Percentiles rank a stretch among this genome's conserved stretches.
Evolutionary conservation across 2,888 invertebrate genomes (phyloP).

Genomic region (Corbicula japonica): DNA sequence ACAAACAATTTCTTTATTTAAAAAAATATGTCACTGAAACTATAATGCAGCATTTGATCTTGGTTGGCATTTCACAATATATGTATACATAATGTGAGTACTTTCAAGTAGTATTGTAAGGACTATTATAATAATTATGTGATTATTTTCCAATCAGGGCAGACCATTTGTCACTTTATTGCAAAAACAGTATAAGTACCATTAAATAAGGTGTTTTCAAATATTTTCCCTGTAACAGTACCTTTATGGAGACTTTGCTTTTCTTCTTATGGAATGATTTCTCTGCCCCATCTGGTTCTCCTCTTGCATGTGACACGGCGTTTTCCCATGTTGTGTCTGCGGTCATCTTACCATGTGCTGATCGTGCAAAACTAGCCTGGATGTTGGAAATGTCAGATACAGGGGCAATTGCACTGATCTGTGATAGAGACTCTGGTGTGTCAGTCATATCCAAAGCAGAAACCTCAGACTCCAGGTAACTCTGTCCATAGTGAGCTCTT

Average conservation of each 20-base stretch:
- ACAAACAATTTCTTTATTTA: no score
- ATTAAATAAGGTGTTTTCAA: no score
- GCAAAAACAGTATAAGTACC: no score
- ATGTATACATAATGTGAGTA: no score
- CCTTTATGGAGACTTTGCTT: slow-evolving; percentile 61
- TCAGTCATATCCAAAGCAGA: slow-evolving; percentile 70
- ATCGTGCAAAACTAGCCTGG: slow-evolving; percentile 68
- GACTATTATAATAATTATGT: no score
- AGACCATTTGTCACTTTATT: no score
- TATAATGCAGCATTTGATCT: no score
- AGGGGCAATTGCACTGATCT: slow-evolving; percentile 80
- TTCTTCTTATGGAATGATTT: slow-evolving; percentile 72
- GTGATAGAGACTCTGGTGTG: slow-evolving; percentile 79
- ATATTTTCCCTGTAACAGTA: no score
- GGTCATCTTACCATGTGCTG: slow-evolving; percentile 53
- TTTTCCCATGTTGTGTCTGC: slow-evolving; percentile 80
- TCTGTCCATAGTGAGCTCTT: slow-evolving; percentile 39
- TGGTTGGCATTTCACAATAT: no score
- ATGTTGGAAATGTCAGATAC: slow-evolving; percentile 70
- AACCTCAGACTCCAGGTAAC: slow-evolving; percentile 68
- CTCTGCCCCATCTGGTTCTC: slow-evolving; percentile 83
- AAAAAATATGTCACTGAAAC: no score
- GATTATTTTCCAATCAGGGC: no score
- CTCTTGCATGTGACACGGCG: slow-evolving; percentile 80
- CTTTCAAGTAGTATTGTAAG: no score